These are phyloP conservation scores for Dufourea novaeangliae DNA, from an alignment of 1,140 invertebrate genomes.

Conservation along the genomic window DNA sequence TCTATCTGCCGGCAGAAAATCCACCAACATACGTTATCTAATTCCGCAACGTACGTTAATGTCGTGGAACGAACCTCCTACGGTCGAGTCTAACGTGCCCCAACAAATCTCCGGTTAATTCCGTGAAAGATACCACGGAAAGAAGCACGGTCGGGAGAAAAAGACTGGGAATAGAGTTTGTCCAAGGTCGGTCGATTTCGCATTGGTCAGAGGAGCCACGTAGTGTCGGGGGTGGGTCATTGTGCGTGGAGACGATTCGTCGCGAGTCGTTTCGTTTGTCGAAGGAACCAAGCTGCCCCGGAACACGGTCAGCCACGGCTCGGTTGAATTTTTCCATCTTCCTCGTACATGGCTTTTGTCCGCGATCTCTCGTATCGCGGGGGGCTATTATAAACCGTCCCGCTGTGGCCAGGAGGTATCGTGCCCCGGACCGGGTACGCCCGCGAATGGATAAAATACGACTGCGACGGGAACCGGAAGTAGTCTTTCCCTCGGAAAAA, in stretches of 20 bases:
- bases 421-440: conserved; percentile 36
- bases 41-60: conserved; percentile 55
- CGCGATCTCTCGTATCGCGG: conserved; percentile 59
- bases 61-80: conserved; percentile 22
- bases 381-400: conserved; percentile 59
- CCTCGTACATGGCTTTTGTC: conserved; percentile 60
- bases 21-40: conserved; percentile 48
- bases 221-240: conserved; percentile 5
- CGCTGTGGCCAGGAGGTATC: not conserved
- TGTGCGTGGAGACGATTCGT: conserved; percentile 32
- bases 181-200: conserved; percentile 12
- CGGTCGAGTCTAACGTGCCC: not conserved
- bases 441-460: conserved; percentile 65
- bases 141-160: not conserved
- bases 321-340: conserved; percentile 64
- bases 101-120: conserved; percentile 60
- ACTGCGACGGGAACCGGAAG: conserved; percentile 54
- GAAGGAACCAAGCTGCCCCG: conserved; percentile 43
- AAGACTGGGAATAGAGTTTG: not conserved
- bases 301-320: conserved; percentile 59
- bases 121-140: conserved; percentile 34
- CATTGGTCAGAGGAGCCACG: not conserved
- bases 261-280: conserved; percentile 4
- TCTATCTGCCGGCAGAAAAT: conserved; percentile 29
- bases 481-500: conserved; percentile 59